Conservation (phyloP, 2,797 vertebrate genomes). For the Phalanger gymnotis region DNA sequence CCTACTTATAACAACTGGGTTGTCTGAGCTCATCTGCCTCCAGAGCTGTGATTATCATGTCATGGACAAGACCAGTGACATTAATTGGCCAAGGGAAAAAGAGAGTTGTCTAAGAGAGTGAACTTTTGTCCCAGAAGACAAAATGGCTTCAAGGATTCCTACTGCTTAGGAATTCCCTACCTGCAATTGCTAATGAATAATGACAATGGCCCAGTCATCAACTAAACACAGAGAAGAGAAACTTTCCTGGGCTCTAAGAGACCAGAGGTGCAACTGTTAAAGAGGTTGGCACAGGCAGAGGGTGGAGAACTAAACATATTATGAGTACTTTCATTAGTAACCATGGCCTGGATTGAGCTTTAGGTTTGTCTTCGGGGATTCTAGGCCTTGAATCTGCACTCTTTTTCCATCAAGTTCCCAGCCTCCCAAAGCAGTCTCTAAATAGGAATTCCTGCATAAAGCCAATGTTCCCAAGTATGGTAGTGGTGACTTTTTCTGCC, state of each 20-base stretch:
- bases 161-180: not conserved
- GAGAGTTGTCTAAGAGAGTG: not conserved
- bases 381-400: too few relatives aligned
- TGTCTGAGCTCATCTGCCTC: not conserved
- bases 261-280: too few relatives aligned
- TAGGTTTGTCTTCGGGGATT: too few relatives aligned
- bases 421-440: too few relatives aligned
- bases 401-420: too few relatives aligned
- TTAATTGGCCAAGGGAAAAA: not conserved
- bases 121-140: not conserved
- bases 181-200: not conserved
- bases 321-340: too few relatives aligned
- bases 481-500: too few relatives aligned
- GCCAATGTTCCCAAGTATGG: too few relatives aligned
- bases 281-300: too few relatives aligned
- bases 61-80: not conserved
- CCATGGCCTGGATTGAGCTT: too few relatives aligned
- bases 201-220: not conserved
- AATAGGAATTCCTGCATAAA: too few relatives aligned
- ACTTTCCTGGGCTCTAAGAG: not conserved
- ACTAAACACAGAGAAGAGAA: not conserved
- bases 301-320: too few relatives aligned
- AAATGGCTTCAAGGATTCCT: not conserved
- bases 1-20: not conserved
- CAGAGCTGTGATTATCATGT: not conserved